These are phyloP conservation scores for Cochlearius cochlearius DNA, from an alignment of 2,113 vertebrate species.

Conservation along the genomic window DNA sequence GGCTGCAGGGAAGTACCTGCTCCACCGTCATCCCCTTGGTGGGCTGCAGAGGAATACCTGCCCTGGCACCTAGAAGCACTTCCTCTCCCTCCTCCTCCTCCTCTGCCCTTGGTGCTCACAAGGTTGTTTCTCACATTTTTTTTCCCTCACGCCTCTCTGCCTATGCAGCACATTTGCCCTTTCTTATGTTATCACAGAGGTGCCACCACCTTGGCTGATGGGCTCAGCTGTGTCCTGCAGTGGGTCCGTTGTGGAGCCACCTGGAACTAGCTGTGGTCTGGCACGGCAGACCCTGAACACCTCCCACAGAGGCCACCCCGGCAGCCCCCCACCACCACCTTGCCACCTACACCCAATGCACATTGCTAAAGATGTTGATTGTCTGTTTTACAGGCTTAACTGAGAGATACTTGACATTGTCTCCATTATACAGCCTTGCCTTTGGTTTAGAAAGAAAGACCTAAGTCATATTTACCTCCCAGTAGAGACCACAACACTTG, in stretches of 20 bases:
- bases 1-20: not conserved
- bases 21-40: not conserved
- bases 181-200: not conserved
- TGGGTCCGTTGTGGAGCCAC: not conserved
- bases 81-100: not conserved
- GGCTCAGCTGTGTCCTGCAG: not conserved
- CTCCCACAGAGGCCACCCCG: not conserved
- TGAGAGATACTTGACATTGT: not conserved
- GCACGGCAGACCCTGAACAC: not conserved
- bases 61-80: not conserved
- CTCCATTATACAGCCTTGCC: not conserved
- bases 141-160: not conserved
- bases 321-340: not conserved
- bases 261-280: not conserved
- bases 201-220: not conserved
- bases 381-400: not conserved
- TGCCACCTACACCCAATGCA: not conserved
- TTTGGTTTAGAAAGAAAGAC: not conserved
- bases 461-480: not conserved
- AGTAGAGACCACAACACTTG: not conserved
- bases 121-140: not conserved
- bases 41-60: not conserved
- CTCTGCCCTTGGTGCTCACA: not conserved
- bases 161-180: not conserved
- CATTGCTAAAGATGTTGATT: not conserved